Conservation (phyloP, 2,113 vertebrate species). For the Campylomormyrus numenius region DNA sequence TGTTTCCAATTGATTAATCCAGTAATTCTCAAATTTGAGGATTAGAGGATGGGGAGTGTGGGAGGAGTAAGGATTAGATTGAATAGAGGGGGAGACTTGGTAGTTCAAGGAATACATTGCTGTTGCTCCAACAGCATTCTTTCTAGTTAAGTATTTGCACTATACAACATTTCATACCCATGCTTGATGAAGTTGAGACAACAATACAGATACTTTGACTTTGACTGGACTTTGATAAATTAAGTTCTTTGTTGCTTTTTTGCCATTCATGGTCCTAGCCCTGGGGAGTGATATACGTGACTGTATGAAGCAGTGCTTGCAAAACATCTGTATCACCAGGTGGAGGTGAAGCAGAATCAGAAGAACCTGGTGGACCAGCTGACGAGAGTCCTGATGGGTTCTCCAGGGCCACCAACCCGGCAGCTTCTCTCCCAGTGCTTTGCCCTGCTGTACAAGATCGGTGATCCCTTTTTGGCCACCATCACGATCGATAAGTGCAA, state of each 20-base stretch:
- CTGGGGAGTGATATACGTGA: not conserved
- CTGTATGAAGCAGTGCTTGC: conserved; percentile 8
- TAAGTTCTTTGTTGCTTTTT: not conserved
- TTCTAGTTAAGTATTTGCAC: not conserved
- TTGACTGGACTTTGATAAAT: not conserved
- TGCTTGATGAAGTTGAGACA: not conserved
- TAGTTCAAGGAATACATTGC: not conserved
- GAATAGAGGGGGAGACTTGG: not conserved
- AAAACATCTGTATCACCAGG: conserved; percentile 52
- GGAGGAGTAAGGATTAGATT: not conserved
- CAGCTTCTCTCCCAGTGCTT: conserved; percentile 78
- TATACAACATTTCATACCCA: not conserved
- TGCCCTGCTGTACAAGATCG: conserved; percentile 73
- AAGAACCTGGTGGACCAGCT: conserved; percentile 78
- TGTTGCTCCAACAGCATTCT: not conserved
- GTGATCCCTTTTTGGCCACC: conserved; percentile 75
- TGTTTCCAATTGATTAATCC: not conserved
- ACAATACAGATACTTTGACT: not conserved
- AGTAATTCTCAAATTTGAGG: not conserved
- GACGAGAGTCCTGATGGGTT: conserved; percentile 67
- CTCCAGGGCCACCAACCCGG: conserved; percentile 82
- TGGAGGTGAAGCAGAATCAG: conserved; percentile 76
- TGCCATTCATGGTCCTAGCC: not conserved
- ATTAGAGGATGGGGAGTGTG: not conserved
- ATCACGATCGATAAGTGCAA: conserved; percentile 84